These are phyloP conservation scores for Gibbula magus DNA, from an alignment of 2,888 invertebrate genomes.

Conservation along the genomic window DNA sequence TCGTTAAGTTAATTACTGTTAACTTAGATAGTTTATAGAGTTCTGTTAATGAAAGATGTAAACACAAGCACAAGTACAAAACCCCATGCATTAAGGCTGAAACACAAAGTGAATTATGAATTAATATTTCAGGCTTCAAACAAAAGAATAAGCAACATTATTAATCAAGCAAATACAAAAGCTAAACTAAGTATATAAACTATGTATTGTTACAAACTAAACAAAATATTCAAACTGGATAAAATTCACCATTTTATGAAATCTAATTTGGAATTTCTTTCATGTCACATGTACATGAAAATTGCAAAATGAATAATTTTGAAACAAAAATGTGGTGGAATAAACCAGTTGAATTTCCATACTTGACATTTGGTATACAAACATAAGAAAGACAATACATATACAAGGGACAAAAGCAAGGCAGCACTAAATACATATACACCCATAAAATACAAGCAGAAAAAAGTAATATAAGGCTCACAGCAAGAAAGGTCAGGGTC, in stretches of 20 bases:
- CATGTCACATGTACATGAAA: background rate
- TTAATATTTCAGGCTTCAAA: background rate
- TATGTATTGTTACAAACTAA: no score
- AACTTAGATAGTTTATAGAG: background rate
- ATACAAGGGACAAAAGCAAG: background rate
- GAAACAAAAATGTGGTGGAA: background rate
- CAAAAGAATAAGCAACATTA: no score
- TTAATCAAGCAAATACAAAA: no score
- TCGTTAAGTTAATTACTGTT: background rate
- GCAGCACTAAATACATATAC: background rate
- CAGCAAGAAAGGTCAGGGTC: background rate
- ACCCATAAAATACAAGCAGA: background rate
- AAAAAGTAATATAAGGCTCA: background rate
- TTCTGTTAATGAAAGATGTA: background rate
- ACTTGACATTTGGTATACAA: constrained; percentile 2
- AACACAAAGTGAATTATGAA: background rate
- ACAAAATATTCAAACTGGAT: no score
- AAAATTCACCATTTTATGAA: no score
- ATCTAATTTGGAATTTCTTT: no score
- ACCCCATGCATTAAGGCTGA: constrained; percentile 7
- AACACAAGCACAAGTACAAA: background rate
- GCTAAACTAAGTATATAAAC: no score
- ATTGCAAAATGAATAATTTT: background rate
- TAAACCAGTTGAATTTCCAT: constrained; percentile 5
- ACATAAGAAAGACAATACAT: constrained; percentile 26